A percentile compares a stretch with the other conserved stretches of the same genome.
phyloP scores from a whole-genome alignment of 2,113 vertebrate species.

The Orycteropus afer region DNA sequence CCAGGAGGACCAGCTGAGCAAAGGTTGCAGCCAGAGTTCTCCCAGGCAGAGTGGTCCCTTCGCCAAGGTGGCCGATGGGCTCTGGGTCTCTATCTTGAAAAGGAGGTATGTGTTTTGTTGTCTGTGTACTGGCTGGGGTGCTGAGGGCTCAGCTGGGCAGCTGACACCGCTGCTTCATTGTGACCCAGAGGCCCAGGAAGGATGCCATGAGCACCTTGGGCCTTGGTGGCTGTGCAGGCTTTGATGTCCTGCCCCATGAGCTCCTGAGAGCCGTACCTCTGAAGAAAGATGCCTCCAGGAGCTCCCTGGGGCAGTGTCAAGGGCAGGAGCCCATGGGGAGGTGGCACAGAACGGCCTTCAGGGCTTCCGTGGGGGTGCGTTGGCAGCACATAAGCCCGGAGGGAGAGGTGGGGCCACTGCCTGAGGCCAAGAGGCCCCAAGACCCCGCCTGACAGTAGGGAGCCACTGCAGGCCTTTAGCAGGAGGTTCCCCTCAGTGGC shows the following conservation, averaged over 20 bases:
- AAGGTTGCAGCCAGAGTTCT: slow-evolving; percentile 72
- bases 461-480: neutral
- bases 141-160: neutral
- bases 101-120: slow-evolving; percentile 69
- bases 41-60: slow-evolving; percentile 69
- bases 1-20: slow-evolving; percentile 9
- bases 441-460: neutral
- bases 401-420: neutral
- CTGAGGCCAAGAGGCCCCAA: neutral
- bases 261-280: too few species aligned
- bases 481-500: neutral
- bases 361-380: neutral
- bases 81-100: slow-evolving; percentile 78
- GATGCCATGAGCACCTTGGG: too few species aligned
- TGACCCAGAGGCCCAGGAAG: neutral
- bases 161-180: neutral
- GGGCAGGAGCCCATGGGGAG: neutral
- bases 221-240: neutral
- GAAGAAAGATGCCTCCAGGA: neutral
- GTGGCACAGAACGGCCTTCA: neutral
- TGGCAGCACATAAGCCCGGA: neutral
- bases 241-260: too few species aligned
- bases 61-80: slow-evolving; percentile 69
- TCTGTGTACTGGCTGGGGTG: neutral
- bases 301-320: neutral